These are phyloP conservation scores for Gymnothorax reevesii DNA, from an alignment of 2,797 vertebrate species.

Conservation along the genomic window DNA sequence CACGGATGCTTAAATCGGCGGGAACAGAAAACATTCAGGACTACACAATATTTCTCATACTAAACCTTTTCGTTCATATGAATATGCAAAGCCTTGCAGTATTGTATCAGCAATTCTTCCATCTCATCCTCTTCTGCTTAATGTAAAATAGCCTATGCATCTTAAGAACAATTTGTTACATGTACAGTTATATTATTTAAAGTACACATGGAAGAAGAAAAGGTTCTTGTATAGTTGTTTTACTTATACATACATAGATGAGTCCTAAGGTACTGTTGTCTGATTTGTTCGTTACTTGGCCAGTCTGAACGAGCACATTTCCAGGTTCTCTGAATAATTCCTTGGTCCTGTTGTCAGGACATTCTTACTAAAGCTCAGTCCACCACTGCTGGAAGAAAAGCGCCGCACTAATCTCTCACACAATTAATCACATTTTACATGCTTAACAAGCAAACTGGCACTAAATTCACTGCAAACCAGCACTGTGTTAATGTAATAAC, in stretches of 20 bases:
- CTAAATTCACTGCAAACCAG: neutral
- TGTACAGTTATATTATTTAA: neutral
- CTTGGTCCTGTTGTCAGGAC: neutral
- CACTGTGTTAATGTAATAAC: too few species aligned
- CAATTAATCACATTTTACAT: neutral
- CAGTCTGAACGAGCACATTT: neutral
- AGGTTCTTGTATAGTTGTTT: too few species aligned
- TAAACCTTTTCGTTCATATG: neutral
- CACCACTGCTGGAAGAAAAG: neutral
- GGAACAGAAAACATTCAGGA: neutral
- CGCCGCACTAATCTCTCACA: neutral
- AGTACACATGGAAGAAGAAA: neutral
- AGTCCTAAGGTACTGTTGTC: too few species aligned
- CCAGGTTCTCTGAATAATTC: neutral
- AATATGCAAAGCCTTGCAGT: neutral
- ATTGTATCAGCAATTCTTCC: neutral
- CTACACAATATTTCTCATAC: neutral
- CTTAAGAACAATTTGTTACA: neutral
- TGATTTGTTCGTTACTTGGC: too few species aligned
- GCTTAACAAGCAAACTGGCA: neutral
- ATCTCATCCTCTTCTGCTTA: neutral
- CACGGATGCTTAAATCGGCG: neutral
- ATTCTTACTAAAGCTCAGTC: neutral
- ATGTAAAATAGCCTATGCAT: neutral
- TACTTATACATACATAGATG: too few species aligned